phyloP scores from a whole-genome alignment of 2,888 invertebrate species.

The Xiphydria camelus region DNA sequence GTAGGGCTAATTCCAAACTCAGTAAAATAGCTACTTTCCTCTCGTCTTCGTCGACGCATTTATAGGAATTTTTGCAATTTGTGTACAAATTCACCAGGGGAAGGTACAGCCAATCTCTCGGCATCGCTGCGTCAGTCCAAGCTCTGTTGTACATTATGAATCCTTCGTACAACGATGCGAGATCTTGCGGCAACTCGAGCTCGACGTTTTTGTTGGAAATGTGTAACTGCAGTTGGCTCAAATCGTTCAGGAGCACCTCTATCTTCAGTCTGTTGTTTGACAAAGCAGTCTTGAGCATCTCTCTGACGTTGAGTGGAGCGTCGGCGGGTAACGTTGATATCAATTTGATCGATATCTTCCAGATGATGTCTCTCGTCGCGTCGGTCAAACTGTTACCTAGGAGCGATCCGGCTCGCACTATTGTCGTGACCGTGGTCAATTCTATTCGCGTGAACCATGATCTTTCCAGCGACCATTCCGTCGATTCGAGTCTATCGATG shows the following conservation, averaged over 20 bases:
- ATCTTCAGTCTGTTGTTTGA: slow-evolving; percentile 37
- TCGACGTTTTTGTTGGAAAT: slow-evolving; percentile 11
- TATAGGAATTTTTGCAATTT: slow-evolving; percentile 44
- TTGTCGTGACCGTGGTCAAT: slow-evolving; percentile 36
- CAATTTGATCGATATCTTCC: slow-evolving; percentile 48
- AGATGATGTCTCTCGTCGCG: slow-evolving; percentile 27
- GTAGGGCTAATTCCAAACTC: slow-evolving; percentile 43
- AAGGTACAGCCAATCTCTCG: slow-evolving; percentile 80
- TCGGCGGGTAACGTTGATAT: slow-evolving; percentile 49
- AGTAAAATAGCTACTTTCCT: slow-evolving; percentile 36
- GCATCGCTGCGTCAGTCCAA: slow-evolving; percentile 70
- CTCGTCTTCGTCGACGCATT: slow-evolving; percentile 27
- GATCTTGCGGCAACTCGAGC: slow-evolving; percentile 28
- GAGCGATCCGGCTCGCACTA: slow-evolving; percentile 36
- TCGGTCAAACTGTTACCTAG: slow-evolving; percentile 23
- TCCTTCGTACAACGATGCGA: slow-evolving; percentile 35
- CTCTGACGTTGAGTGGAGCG: slow-evolving; percentile 30
- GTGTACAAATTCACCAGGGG: slow-evolving; percentile 68
- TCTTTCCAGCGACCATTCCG: slow-evolving; percentile 44
- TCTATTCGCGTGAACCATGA: slow-evolving; percentile 52
- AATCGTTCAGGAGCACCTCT: slow-evolving; percentile 30
- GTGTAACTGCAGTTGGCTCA: slow-evolving; percentile 31
- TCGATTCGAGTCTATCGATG: slow-evolving; percentile 32
- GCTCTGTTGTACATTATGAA: slow-evolving; percentile 34
- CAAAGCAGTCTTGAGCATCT: slow-evolving; percentile 39